Evolutionary conservation across 2,113 vertebrate genomes (phyloP).

Genomic region (Gnathonemus longibarbis): DNA sequence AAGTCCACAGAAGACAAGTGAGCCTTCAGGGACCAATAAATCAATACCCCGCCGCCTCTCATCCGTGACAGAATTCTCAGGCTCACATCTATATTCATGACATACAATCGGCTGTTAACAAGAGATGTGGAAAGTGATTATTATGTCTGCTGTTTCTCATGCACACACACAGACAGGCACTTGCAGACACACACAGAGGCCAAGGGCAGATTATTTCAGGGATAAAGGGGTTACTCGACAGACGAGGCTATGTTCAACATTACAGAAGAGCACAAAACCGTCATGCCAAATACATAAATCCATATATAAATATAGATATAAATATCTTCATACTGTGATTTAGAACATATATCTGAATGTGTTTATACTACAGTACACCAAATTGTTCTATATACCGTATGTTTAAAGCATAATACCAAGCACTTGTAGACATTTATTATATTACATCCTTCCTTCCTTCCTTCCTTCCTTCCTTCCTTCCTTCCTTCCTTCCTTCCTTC

Average conservation of each 20-base stretch:
- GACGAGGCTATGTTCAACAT: background rate
- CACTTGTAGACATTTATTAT: background rate
- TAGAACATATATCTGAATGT: background rate
- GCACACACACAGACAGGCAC: constrained; percentile 29
- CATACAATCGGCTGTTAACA: background rate
- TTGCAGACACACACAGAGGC: background rate
- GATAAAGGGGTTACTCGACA: background rate
- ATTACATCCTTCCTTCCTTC: background rate
- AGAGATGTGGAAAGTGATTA: constrained; percentile 39
- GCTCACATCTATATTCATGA: background rate
- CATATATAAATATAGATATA: background rate
- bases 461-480: background rate
- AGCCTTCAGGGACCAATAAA: background rate
- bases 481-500: too few relatives aligned
- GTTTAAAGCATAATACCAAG: background rate
- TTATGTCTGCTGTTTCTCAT: background rate
- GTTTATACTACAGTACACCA: background rate
- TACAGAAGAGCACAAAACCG: background rate
- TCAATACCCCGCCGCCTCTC: background rate
- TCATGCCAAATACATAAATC: background rate
- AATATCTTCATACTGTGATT: background rate
- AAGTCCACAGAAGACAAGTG: background rate
- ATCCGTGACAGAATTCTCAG: background rate
- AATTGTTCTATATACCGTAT: background rate
- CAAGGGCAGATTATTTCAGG: background rate